Evolutionary conservation across 2,888 invertebrate genomes (phyloP), one percentile per base, ranked within the genome.

Genomic region (Acanthoscelides obtectus): DNA sequence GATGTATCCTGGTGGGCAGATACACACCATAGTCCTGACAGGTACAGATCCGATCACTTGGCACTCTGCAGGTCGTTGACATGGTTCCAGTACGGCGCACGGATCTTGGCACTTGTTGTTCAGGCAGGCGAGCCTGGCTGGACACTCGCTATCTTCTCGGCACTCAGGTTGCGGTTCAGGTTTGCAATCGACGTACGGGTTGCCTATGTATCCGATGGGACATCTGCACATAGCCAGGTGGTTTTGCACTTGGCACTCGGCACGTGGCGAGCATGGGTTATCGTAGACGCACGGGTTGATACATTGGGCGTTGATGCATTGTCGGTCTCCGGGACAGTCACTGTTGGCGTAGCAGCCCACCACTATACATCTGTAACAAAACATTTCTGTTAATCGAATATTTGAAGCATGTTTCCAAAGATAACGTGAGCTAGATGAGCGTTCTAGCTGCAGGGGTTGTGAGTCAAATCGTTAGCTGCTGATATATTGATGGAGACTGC

Each of bases 171-270:
- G 89, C 12, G 88, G 87, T 83, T 92, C 91, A n/a, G 89, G 90
- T 77, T 89, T 89, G 80, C 96, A 96, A 81, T 93, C 92, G 19
- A 94, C 87, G 79, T 94, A 94, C 0, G 95, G 95, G 84, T 94
- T 95, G 69, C 95, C 95, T 27, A 88, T 87, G 80, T 89, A 92
- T 27, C 93, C 93, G 64, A 88, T 84, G 22, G 93, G 93, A 83
- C 96, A 97, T 84, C 94, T 91, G 81, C 97, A 97, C n/a, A 94
- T 88, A 0, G 94, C 90, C 76, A 94, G 87, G 80, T 97, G 96
- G 81, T 94, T 93, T 80, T 93, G 90, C 0, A 94, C 92, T 68
- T 89, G 88, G 81, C 97, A 97, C 81, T 93, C 91, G 2, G 95
- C 95, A 71, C 92, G 88, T 1, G 90, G 87, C 0, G 94, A 92